Base-by-base conservation (phyloP, 2,113 vertebrate genomes). In the Bubo scandiacus region DNA sequence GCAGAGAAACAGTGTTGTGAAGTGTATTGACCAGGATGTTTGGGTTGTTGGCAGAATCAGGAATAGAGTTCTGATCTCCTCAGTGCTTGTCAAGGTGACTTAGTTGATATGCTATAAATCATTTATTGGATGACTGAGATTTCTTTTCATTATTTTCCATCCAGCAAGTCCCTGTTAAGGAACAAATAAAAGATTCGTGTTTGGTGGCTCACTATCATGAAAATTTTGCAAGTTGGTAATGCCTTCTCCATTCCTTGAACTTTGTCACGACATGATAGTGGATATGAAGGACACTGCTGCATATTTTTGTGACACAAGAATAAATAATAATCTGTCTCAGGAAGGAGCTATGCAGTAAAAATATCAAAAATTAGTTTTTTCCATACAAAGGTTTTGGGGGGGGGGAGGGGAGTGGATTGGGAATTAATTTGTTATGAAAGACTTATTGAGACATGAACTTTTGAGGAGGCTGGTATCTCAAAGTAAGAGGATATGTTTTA, bases 391-490 rank as follows among this genome's bases (percentile, higher is more conserved):
- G 11, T 32, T 49, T 51, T 59, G 54, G 16, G 7, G 7, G 2
- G 11, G 16, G 6, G 12, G 6, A n/a, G 6, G 3, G 13, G 6
- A 22, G 15, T 25, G 3, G 23, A 10, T 66, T 45, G 2, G 17
- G 32, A 72, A 45, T 63, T 61, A 73, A 73, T 51, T 36, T 43
- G 36, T 67, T 15, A 29, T 51, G 16, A 55, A 90, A 36, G 14
- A 52, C 43, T 82, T 68, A n/a, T 2, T 42, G 34, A 58, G 5
- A 51, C 9, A 65, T 57, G 26, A 84, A 38, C 12, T 49, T 71
- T 73, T 47, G 20, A 83, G 36, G 19, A 63, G 22, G 8, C 32
- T 80, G 12, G 5, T 38, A 32, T 52, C 20, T 91, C 43, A 52
- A 12, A 84, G 7, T 43, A 72, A 42, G 74, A 74, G 27, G 13